These are phyloP conservation scores for Eulithis prunata DNA, from an alignment of 2,888 invertebrate genomes.

Conservation along the genomic window DNA sequence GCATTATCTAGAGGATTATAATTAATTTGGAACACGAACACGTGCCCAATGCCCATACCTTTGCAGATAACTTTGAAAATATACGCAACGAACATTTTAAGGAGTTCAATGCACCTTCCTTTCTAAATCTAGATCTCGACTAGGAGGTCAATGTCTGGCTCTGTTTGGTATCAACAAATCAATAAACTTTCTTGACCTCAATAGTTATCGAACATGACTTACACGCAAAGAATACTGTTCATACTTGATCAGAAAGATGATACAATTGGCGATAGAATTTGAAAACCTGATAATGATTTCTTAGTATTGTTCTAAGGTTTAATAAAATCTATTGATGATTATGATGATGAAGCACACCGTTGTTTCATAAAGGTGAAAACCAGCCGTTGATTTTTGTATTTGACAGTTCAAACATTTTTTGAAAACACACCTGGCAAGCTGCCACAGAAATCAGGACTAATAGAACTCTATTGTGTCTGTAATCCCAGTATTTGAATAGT, in stretches of 20 bases:
- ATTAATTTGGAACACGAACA: neutral
- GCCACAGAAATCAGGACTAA: neutral
- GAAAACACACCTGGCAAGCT: neutral
- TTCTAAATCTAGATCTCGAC: conserved; percentile 34
- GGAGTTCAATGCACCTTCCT: conserved; percentile 36
- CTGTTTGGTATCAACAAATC: conserved; percentile 22
- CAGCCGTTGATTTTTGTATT: too few relatives aligned
- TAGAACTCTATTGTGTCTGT: neutral
- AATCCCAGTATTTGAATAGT: neutral
- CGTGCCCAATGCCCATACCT: conserved; percentile 19
- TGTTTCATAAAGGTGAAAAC: neutral
- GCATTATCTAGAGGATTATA: conserved; percentile 16
- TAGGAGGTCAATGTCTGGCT: conserved; percentile 51
- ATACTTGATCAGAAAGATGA: conserved; percentile 7
- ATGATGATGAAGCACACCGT: neutral
- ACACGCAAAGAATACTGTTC: neutral
- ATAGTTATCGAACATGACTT: conserved; percentile 8
- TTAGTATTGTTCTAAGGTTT: neutral
- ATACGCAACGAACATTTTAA: conserved; percentile 7
- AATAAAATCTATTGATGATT: neutral
- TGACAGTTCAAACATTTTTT: neutral
- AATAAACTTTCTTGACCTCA: conserved; percentile 19
- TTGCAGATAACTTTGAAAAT: neutral
- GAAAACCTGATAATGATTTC: conserved; percentile 2
- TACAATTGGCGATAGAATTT: neutral